These are phyloP conservation scores for Chalcosyrphus nemorum DNA, from an alignment of 2,888 invertebrate species.

Conservation along the genomic window DNA sequence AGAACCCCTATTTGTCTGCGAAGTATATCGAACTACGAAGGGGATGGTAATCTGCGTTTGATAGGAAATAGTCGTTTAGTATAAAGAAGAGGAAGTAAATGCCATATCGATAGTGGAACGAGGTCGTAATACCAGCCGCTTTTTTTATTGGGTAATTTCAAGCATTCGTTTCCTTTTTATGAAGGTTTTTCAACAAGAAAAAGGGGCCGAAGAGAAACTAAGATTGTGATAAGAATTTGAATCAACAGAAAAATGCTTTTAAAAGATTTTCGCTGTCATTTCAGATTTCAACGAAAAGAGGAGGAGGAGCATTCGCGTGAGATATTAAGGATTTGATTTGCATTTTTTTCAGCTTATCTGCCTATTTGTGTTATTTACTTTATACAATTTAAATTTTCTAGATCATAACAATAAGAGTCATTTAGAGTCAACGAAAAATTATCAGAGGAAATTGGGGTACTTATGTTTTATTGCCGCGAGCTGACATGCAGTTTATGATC, in stretches of 20 bases:
- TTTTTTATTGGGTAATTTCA: constrained; percentile 10
- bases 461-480: too few species aligned
- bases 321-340: too few species aligned
- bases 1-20: too few species aligned
- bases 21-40: not conserved
- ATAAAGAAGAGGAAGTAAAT: not conserved
- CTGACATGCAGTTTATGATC: too few species aligned
- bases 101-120: not conserved
- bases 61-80: constrained; percentile 5
- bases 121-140: not conserved
- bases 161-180: constrained; percentile 2
- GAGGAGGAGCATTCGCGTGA: too few species aligned
- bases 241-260: constrained; percentile 3
- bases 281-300: too few species aligned
- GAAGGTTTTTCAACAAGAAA: not conserved
- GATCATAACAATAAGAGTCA: too few species aligned
- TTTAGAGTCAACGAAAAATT: too few species aligned
- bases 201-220: not conserved
- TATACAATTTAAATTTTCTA: too few species aligned
- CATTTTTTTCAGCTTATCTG: too few species aligned
- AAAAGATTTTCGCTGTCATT: constrained; percentile 1
- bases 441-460: too few species aligned
- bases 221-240: constrained; percentile 14
- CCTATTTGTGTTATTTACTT: too few species aligned
- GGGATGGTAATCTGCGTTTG: not conserved